Percentiles rank a stretch among this genome's conserved stretches.
Conservation (phyloP, 2,113 vertebrate species). For the Trachemys scripta region DNA sequence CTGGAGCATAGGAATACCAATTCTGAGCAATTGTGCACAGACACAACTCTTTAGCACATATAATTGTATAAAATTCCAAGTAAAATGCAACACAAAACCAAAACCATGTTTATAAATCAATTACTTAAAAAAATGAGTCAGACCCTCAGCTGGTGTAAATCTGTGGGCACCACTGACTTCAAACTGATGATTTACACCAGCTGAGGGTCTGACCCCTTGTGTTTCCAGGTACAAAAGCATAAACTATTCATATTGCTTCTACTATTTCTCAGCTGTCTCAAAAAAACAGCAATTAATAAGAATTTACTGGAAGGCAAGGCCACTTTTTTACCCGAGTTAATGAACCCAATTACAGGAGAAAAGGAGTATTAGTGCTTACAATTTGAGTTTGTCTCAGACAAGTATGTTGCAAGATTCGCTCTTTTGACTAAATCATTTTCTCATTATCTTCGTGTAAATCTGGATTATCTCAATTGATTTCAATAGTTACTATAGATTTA, state of each 20-base stretch:
- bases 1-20: background rate
- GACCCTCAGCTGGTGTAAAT: background rate
- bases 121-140: background rate
- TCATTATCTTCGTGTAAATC: background rate
- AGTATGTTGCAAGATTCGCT: background rate
- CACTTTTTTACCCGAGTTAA: background rate
- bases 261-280: background rate
- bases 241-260: background rate
- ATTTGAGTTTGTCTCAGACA: background rate
- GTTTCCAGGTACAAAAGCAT: background rate
- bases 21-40: background rate
- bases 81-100: background rate
- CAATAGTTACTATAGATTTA: background rate
- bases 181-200: background rate
- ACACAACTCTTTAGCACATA: background rate
- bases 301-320: background rate
- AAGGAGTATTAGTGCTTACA: background rate
- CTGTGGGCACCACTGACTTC: background rate
- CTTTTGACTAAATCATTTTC: background rate
- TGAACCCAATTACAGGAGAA: background rate
- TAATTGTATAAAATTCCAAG: background rate
- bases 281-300: background rate
- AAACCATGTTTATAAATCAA: background rate
- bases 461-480: background rate
- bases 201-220: background rate